These are phyloP conservation scores for Mesitornis unicolor DNA, from an alignment of 2,113 vertebrate species.

Conservation along the genomic window DNA sequence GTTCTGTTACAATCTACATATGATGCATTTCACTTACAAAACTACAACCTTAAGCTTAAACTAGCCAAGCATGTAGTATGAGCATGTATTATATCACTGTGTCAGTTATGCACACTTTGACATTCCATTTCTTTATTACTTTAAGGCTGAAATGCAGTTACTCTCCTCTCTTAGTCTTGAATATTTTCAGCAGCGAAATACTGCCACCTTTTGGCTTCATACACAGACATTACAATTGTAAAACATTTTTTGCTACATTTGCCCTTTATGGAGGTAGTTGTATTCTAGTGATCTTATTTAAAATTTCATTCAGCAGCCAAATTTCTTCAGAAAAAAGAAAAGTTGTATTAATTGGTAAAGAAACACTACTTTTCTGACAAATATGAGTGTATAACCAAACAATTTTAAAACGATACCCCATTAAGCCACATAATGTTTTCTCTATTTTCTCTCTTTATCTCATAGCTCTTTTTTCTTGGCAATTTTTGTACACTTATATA, in stretches of 20 bases:
- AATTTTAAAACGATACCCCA: not conserved
- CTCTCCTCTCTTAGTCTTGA: not conserved
- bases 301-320: not conserved
- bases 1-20: not conserved
- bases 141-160: conserved; percentile 16
- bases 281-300: not conserved
- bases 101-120: conserved; percentile 39
- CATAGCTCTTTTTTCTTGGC: not conserved
- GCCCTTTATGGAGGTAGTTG: not conserved
- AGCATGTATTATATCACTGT: conserved; percentile 15
- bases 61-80: conserved; percentile 15
- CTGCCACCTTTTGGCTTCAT: conserved; percentile 74
- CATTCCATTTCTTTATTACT: conserved; percentile 33
- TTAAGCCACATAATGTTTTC: not conserved
- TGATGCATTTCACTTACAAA: conserved; percentile 42
- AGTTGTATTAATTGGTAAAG: not conserved
- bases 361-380: not conserved
- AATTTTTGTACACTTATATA: not conserved
- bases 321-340: not conserved
- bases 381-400: not conserved
- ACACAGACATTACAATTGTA: conserved; percentile 9
- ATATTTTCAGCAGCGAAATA: conserved; percentile 69
- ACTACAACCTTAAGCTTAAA: conserved; percentile 42
- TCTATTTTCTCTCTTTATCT: not conserved
- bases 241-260: not conserved